These are phyloP conservation scores for Scelioninae gen. 1 DNA, from an alignment of 2,888 invertebrate genomes.

Conservation along the genomic window DNA sequence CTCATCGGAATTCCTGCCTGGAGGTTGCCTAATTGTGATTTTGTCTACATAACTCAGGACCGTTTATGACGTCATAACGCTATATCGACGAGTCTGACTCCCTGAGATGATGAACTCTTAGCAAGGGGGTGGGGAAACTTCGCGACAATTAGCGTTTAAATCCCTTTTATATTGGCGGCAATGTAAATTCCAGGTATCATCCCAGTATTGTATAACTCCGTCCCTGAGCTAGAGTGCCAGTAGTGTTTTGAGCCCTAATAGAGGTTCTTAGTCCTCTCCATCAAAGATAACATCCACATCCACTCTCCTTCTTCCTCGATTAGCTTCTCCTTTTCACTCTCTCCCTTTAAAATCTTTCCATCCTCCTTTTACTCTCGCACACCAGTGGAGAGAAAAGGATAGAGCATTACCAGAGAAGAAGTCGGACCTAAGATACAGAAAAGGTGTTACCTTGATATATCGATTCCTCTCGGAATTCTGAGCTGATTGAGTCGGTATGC, in stretches of 20 bases:
- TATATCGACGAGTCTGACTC: conserved; percentile 34
- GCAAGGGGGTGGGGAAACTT: conserved; percentile 25
- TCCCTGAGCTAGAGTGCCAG: conserved; percentile 76
- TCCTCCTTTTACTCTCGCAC: conserved; percentile 4
- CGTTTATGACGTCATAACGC: conserved; percentile 65
- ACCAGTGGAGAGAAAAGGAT: conserved; percentile 45
- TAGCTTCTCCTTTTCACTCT: conserved; percentile 42
- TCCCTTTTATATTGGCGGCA: no score
- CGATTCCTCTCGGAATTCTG: conserved; percentile 75
- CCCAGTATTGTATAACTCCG: conserved; percentile 73
- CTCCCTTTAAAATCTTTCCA: conserved; percentile 33
- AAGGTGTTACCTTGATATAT: conserved; percentile 80
- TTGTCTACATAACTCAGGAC: conserved; percentile 58
- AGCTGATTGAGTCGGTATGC: conserved; percentile 72
- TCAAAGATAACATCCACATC: conserved; percentile 78
- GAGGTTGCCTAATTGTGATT: conserved; percentile 56
- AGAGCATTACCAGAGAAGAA: conserved; percentile 39
- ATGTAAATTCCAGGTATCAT: conserved; percentile 59
- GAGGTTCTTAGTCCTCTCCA: conserved; percentile 78
- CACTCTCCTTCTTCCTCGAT: conserved; percentile 68
- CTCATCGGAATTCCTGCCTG: conserved; percentile 46
- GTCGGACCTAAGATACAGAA: conserved; percentile 71
- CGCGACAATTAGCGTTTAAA: conserved; percentile 60
- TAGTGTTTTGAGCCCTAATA: conserved; percentile 78
- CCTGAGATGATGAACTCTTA: conserved; percentile 47